Base-by-base conservation (phyloP, 2,888 invertebrate species). In the Meiosimyza decipiens region DNA sequence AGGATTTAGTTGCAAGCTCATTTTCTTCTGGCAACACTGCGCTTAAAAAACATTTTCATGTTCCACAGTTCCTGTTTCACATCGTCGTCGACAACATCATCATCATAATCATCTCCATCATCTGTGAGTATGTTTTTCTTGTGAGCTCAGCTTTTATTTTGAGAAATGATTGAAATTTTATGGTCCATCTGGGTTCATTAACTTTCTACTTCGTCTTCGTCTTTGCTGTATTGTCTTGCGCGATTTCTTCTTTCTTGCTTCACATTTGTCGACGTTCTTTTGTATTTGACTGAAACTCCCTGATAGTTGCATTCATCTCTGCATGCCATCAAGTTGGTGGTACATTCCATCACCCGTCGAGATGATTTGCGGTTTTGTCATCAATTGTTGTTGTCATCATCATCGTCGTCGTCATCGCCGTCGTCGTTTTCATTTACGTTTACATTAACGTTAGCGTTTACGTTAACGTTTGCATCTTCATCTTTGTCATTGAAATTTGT, bases 141-240 rank as follows among this genome's bases (percentile, higher is more conserved):
- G 67, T 51, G 52, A 59, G 55, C 73, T 71, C 63, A 72, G 74
- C 63, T n/a, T 59, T 62, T 71, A 71, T 76, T 79, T 78, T 83
- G 81, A 78, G 76, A 78, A 82, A 83, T 82, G 82, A 82, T 81
- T 78, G 79, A 79, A 81, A 79, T 77, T 77, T 76, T 69, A 75
- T 64, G 77, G 76, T 77, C 78, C 79, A 79, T 75, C 76, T 80
- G 80, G 79, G 72, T 76, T 74, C 76, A 76, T 76, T 76, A 76
- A 74, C 75, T 74, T 71, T 71, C 54, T 71, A 72, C 63, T 57
- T n/a, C 67, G 59, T 47, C 47, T 55, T 49, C 18, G 54, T 18
- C 15, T 55, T 28, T 11, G 40, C 6, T 18, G n/a, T 54, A 18
- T n/a, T 57, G 16, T 57, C 57, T 57, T 28, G 18, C 57, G 28